Conservation (phyloP, 2,888 invertebrate species). For the Macropis europaea region DNA sequence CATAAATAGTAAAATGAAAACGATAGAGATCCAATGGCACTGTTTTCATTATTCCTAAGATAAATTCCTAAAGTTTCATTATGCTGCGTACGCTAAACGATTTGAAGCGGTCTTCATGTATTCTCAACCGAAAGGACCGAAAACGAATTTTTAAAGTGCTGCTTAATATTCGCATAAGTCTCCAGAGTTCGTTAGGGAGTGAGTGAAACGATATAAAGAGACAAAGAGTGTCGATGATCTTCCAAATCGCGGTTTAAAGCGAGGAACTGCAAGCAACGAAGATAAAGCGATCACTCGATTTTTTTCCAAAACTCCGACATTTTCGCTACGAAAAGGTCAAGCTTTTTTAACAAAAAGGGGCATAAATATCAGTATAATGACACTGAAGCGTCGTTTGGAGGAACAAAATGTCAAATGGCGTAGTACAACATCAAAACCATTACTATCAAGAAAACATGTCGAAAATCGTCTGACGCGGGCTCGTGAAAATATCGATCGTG, state of each 20-base stretch:
- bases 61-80: too few relatives aligned
- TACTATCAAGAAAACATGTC: slow-evolving; percentile 28
- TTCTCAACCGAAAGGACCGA: slow-evolving; percentile 35
- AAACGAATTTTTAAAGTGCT: slow-evolving; percentile 22
- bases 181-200: slow-evolving; percentile 36
- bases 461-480: slow-evolving; percentile 38
- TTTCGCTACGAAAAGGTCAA: slow-evolving; percentile 12
- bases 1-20: too few relatives aligned
- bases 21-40: too few relatives aligned
- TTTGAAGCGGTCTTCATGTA: slow-evolving; percentile 39
- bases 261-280: slow-evolving; percentile 12
- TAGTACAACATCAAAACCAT: not conserved
- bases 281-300: slow-evolving; percentile 25
- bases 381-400: not conserved
- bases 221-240: slow-evolving; percentile 41
- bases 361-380: not conserved
- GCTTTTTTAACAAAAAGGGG: not conserved
- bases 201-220: slow-evolving; percentile 36
- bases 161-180: slow-evolving; percentile 36
- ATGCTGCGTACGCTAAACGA: slow-evolving; percentile 16
- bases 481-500: slow-evolving; percentile 34
- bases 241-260: slow-evolving; percentile 21
- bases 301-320: slow-evolving; percentile 19
- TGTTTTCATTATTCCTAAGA: too few relatives aligned
- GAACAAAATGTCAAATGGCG: not conserved